A percentile compares a stretch with the other conserved stretches of the same genome.
These are phyloP conservation scores for Sorex maritimensis DNA, from an alignment of 2,797 vertebrate species.

Conservation along the genomic window DNA sequence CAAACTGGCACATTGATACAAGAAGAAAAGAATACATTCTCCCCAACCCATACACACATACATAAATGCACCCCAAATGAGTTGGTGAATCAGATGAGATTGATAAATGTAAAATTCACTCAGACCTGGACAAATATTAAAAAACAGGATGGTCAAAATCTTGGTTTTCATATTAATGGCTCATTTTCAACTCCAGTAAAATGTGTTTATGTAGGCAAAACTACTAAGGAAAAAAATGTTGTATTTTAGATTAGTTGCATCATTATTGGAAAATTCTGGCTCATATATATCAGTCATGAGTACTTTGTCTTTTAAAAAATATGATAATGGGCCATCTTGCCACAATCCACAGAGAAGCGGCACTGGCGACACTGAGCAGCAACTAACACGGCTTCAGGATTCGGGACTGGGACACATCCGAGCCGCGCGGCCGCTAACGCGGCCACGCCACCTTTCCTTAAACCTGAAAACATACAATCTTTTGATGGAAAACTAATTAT, in stretches of 20 bases:
- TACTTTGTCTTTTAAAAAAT: slow-evolving; percentile 63
- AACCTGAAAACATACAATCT: too few relatives aligned
- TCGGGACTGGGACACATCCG: too few relatives aligned
- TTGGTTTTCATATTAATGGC: not conserved
- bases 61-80: not conserved
- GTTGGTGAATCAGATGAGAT: not conserved
- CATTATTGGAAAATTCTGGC: not conserved
- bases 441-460: too few relatives aligned
- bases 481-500: too few relatives aligned
- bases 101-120: not conserved
- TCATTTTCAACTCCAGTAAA: slow-evolving; percentile 4
- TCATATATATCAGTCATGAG: slow-evolving; percentile 39
- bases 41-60: too few relatives aligned
- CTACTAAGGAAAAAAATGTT: slow-evolving; percentile 14
- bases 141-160: not conserved
- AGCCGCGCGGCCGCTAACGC: too few relatives aligned
- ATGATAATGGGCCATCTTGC: not conserved
- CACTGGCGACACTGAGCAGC: too few relatives aligned
- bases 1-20: not conserved
- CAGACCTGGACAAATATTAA: not conserved
- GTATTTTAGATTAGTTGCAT: slow-evolving; percentile 15
- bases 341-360: too few relatives aligned
- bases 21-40: not conserved
- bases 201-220: slow-evolving; percentile 18
- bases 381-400: too few relatives aligned